Evolutionary conservation across 2,113 vertebrate genomes (phyloP).

Genomic region (Pteruthius melanotis): DNA sequence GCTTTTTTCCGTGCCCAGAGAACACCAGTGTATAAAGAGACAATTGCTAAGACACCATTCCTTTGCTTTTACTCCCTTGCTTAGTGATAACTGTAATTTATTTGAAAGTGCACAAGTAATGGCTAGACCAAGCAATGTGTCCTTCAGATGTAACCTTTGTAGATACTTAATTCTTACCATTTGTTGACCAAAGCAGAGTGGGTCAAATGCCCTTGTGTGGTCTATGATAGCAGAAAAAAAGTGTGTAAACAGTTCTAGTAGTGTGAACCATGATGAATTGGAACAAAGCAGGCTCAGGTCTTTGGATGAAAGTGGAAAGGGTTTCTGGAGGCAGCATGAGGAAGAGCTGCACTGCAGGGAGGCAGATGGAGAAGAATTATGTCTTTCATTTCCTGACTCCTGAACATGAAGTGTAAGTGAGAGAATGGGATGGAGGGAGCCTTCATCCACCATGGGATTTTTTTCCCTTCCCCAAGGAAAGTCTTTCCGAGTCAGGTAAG

Average conservation of each 20-base stretch:
- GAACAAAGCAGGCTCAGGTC: background rate
- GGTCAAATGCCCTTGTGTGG: background rate
- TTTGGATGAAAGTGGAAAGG: background rate
- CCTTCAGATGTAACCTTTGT: background rate
- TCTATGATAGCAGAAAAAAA: background rate
- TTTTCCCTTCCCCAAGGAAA: background rate
- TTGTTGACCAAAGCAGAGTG: background rate
- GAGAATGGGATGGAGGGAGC: accelerated
- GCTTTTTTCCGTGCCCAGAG: background rate
- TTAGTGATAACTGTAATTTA: background rate
- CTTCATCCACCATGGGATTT: accelerated
- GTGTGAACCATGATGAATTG: background rate
- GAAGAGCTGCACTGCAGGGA: background rate
- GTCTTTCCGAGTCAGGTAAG: background rate
- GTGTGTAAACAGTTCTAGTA: background rate
- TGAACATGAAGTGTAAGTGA: background rate
- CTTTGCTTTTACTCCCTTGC: background rate
- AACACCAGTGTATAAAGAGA: background rate
- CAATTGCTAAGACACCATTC: background rate
- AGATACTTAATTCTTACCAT: background rate
- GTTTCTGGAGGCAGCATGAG: background rate
- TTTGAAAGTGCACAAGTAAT: background rate
- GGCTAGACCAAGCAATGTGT: background rate
- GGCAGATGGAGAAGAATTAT: background rate
- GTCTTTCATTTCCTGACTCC: background rate